These are phyloP conservation scores for Hyperoodon ampullatus DNA, from an alignment of 2,113 vertebrate genomes.

Conservation along the genomic window DNA sequence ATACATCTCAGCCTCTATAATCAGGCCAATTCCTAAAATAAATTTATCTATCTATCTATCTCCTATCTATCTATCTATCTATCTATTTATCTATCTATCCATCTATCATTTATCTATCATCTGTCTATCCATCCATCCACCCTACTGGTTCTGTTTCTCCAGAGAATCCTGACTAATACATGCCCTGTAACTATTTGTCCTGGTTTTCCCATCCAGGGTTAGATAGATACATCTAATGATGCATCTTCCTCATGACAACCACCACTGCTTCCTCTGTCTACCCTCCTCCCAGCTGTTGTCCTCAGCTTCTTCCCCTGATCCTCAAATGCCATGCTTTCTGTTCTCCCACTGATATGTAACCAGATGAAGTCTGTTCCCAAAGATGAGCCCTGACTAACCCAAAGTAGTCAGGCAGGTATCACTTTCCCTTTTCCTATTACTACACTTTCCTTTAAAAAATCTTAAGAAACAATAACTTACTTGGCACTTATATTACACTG, in stretches of 20 bases:
- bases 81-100: background rate
- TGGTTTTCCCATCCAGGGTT: background rate
- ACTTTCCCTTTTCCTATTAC: too few species aligned
- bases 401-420: rapidly evolving
- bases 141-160: background rate
- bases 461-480: background rate
- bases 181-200: background rate
- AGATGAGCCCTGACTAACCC: background rate
- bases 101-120: background rate
- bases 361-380: rapidly evolving
- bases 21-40: background rate
- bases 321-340: rapidly evolving
- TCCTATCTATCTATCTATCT: too few species aligned
- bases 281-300: rapidly evolving
- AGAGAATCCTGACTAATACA: too few species aligned
- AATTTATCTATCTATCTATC: background rate
- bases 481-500: background rate
- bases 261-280: rapidly evolving
- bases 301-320: background rate
- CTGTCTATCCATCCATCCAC: too few species aligned
- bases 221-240: rapidly evolving
- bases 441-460: background rate
- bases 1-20: too few species aligned
- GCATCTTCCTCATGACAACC: rapidly evolving
- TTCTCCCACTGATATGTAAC: background rate